Evolutionary conservation across 2,797 vertebrate genomes (phyloP).

Genomic region (Coreius guichenoti): DNA sequence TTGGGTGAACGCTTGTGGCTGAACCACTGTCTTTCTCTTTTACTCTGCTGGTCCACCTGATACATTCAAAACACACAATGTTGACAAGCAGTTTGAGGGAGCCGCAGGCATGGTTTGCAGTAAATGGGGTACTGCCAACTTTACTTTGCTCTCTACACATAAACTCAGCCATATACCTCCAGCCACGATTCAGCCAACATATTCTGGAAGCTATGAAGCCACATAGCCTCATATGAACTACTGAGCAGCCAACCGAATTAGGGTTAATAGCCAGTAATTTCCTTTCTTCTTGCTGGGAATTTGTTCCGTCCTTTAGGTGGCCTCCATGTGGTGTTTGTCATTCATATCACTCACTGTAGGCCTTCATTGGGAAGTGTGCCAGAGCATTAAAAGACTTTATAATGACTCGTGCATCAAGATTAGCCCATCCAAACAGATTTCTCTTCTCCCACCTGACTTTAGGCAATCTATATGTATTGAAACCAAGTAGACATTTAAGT

Average conservation of each 20-base stretch:
- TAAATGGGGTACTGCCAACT: not conserved
- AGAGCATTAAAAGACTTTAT: conserved; percentile 54
- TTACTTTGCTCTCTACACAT: conserved; percentile 12
- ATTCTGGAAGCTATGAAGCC: not conserved
- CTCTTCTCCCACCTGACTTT: conserved; percentile 31
- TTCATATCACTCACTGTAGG: conserved; percentile 34
- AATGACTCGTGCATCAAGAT: conserved; percentile 57
- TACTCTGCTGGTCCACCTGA: conserved; percentile 1
- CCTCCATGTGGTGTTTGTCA: conserved; percentile 40
- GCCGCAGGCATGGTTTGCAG: not conserved
- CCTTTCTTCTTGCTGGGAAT: conserved; percentile 5
- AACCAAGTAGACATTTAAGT: conserved; percentile 55
- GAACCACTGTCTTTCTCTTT: conserved; percentile 18
- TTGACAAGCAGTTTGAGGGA: conserved; percentile 25
- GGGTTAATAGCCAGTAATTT: conserved; percentile 23
- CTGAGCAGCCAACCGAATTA: not conserved
- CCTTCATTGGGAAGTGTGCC: conserved; percentile 51
- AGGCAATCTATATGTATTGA: conserved; percentile 53
- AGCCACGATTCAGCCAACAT: not conserved
- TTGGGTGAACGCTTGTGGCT: conserved; percentile 20
- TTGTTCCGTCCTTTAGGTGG: conserved; percentile 45
- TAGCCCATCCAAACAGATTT: conserved; percentile 48
- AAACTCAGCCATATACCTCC: not conserved
- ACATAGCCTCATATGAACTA: conserved; percentile 2
- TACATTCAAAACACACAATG: conserved; percentile 30